A percentile compares a stretch with the other conserved stretches of the same genome.
Conservation (phyloP, 2,797 vertebrate species). For the Gambelia wislizenii region DNA sequence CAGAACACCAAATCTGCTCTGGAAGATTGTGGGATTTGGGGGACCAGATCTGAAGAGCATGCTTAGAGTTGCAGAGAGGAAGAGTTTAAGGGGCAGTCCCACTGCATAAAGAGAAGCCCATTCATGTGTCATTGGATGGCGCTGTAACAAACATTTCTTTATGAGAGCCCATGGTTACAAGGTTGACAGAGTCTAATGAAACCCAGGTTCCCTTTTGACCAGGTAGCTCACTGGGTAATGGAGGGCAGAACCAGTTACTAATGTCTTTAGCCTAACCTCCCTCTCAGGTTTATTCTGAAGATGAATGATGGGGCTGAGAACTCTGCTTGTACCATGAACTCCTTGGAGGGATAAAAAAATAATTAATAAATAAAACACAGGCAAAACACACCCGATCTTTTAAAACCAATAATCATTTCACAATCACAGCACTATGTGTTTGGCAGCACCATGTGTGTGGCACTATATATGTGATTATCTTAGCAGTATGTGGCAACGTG, state of each 20-base stretch:
- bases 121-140: neutral
- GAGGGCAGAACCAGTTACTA: neutral
- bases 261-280: neutral
- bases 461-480: no score
- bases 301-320: neutral
- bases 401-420: neutral
- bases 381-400: neutral
- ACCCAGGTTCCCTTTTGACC: neutral
- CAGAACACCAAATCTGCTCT: neutral
- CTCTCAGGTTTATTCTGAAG: neutral
- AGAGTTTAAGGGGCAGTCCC: neutral
- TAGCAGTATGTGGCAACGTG: neutral
- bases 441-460: neutral
- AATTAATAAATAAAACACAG: neutral
- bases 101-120: neutral
- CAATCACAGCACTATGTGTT: neutral
- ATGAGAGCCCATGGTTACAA: neutral
- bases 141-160: neutral
- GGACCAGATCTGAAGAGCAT: neutral
- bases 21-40: neutral
- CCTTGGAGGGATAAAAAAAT: neutral
- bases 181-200: neutral
- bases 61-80: neutral
- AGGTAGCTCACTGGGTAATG: neutral
- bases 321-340: neutral